A percentile compares a stretch with the other conserved stretches of the same genome.
Conservation (phyloP, 2,888 invertebrate genomes). For the Dysmachus trigonus region DNA sequence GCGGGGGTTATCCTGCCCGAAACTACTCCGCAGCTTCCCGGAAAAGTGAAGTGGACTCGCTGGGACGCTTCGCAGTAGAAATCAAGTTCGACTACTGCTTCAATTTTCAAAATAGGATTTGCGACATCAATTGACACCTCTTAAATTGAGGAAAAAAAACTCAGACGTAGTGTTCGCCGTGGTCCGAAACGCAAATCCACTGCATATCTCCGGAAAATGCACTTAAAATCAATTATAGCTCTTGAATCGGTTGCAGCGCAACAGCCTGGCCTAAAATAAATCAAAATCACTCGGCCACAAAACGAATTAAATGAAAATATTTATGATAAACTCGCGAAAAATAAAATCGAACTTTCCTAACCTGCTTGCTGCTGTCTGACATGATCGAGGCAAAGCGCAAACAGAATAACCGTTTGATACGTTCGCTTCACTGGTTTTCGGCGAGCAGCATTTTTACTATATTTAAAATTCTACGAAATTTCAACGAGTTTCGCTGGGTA, state of each 20-base stretch:
- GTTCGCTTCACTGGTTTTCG: neutral
- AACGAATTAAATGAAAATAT: conserved; percentile 41
- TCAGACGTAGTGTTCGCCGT: neutral
- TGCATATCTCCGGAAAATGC: neutral
- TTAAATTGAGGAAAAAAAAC: neutral
- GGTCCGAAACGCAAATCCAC: neutral
- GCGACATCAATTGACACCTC: neutral
- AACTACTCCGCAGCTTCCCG: neutral
- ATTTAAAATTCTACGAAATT: neutral
- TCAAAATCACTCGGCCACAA: conserved; percentile 7
- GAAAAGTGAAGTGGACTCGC: neutral
- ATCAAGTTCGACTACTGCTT: neutral
- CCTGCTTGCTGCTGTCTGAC: conserved; percentile 45
- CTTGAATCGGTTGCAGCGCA: neutral
- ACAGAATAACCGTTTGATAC: neutral
- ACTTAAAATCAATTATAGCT: neutral
- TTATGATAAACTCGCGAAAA: neutral
- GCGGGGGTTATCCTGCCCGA: neutral
- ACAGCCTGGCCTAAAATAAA: neutral
- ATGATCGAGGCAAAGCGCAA: neutral
- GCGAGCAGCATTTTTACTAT: neutral
- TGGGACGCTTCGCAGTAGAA: neutral
- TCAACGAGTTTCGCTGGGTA: neutral
- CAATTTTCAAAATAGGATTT: neutral
- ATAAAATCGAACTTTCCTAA: conserved; percentile 45